These are phyloP conservation scores for Ceyx melanurus DNA, from an alignment of 2,113 vertebrate genomes.

Conservation along the genomic window DNA sequence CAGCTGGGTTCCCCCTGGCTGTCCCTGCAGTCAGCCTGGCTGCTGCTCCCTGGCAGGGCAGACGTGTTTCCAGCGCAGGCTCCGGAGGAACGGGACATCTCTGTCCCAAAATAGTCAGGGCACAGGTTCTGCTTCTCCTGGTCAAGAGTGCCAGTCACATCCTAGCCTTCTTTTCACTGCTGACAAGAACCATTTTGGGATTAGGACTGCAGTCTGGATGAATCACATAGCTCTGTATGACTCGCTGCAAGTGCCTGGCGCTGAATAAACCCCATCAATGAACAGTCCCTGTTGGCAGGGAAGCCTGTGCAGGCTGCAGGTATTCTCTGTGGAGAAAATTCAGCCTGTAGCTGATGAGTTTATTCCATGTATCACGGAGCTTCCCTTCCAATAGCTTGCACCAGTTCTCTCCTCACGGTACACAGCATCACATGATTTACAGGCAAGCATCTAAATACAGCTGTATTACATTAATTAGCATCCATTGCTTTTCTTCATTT, in stretches of 20 bases:
- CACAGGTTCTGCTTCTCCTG: neutral
- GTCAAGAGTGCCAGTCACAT: neutral
- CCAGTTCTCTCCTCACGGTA: neutral
- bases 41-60: neutral
- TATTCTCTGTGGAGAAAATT: neutral
- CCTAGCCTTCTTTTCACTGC: neutral
- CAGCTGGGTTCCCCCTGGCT: neutral
- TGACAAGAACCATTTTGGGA: neutral
- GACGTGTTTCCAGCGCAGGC: neutral
- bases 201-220: neutral
- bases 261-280: neutral
- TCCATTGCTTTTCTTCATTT: neutral
- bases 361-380: neutral
- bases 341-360: neutral
- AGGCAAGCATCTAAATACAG: neutral
- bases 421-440: neutral
- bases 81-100: neutral
- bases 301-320: neutral
- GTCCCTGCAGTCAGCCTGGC: neutral
- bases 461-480: neutral
- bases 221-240: neutral
- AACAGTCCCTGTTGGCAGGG: neutral
- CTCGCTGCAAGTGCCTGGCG: neutral
- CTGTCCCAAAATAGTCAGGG: neutral
- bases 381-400: neutral